Conservation (phyloP, 1,140 invertebrate species). For the Trachymyrmex cornetzi region DNA sequence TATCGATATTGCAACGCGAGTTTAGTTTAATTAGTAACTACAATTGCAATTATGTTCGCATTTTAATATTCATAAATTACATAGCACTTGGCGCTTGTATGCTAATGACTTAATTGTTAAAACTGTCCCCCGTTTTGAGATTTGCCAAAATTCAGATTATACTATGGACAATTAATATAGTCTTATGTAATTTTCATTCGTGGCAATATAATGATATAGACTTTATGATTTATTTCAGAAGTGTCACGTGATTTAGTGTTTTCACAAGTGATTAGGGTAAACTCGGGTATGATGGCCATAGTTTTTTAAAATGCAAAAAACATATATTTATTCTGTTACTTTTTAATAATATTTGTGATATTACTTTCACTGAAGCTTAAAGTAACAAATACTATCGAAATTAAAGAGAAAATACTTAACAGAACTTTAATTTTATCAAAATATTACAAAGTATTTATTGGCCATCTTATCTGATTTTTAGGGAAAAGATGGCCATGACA, state of each 20-base stretch:
- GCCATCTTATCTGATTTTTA: too few species aligned
- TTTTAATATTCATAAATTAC: constrained; percentile 1
- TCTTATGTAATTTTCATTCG: neutral
- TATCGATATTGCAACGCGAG: neutral
- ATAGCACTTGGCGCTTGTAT: neutral
- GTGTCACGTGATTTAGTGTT: neutral
- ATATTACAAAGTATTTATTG: too few species aligned
- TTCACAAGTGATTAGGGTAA: too few species aligned
- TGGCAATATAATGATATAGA: neutral
- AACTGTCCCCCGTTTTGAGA: neutral
- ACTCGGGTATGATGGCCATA: too few species aligned
- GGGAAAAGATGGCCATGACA: too few species aligned
- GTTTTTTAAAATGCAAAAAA: too few species aligned
- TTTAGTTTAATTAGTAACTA: constrained; percentile 13
- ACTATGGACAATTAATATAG: neutral
- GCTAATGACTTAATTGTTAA: neutral
- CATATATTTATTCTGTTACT: too few species aligned
- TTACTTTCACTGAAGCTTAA: too few species aligned
- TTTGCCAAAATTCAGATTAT: neutral
- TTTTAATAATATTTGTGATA: too few species aligned
- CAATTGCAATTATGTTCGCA: neutral
- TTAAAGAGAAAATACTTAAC: too few species aligned
- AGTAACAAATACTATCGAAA: too few species aligned
- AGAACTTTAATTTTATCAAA: too few species aligned
- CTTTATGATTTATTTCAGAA: neutral